A percentile compares a stretch with the other conserved stretches of the same genome.
Evolutionary conservation across 2,113 vertebrate species (phyloP).

Genomic region (Melanocharis versteri): DNA sequence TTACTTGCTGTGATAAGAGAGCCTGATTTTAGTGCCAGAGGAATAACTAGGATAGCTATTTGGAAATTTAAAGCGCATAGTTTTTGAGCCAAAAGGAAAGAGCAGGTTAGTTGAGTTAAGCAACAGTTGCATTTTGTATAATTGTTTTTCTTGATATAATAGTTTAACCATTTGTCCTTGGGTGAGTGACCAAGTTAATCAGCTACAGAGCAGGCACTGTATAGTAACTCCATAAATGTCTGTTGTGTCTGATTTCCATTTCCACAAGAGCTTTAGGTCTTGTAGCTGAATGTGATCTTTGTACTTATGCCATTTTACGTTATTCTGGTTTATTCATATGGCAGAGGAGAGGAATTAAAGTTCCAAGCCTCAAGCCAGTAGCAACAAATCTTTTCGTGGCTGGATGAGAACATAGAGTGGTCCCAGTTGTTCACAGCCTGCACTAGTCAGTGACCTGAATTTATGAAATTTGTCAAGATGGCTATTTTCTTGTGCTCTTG

Average conservation of each 20-base stretch:
- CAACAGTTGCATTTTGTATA: background rate
- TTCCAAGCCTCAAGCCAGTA: background rate
- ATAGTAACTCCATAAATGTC: background rate
- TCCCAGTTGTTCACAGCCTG: background rate
- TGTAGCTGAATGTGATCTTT: background rate
- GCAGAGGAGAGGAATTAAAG: background rate
- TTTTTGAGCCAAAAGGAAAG: background rate
- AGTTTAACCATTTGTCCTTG: constrained; percentile 23
- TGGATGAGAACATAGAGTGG: background rate
- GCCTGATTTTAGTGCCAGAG: background rate
- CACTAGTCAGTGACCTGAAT: background rate
- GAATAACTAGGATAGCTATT: background rate
- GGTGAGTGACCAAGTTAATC: constrained; percentile 5
- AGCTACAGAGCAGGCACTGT: background rate
- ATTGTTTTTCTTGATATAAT: background rate
- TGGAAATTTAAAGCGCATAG: background rate
- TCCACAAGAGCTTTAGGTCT: background rate
- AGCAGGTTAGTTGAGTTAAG: background rate
- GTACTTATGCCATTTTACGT: background rate
- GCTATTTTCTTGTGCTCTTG: background rate
- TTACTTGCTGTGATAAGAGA: background rate
- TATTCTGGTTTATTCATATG: background rate
- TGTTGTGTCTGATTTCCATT: background rate
- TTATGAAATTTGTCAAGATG: background rate
- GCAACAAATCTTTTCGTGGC: background rate